Percentiles rank a stretch among this genome's conserved stretches.
These are phyloP conservation scores for Myiotriccus ornatus DNA, from an alignment of 2,797 vertebrate species.

Conservation along the genomic window DNA sequence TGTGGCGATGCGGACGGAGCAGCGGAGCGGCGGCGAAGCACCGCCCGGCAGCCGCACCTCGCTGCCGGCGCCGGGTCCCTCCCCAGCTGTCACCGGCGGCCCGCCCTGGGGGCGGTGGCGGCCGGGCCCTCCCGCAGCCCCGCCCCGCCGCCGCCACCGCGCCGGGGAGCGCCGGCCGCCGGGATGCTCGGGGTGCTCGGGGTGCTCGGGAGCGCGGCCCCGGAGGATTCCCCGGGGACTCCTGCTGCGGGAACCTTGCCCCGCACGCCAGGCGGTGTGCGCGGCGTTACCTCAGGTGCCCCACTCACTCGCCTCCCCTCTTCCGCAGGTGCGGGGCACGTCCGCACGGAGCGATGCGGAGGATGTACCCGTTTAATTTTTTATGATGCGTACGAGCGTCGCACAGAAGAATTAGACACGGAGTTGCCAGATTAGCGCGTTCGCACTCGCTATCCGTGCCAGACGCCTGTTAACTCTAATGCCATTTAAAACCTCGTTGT, in stretches of 20 bases:
- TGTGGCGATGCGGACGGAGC: neutral
- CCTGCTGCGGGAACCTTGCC: neutral
- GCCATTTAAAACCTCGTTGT: neutral
- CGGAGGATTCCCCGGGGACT: too few species aligned
- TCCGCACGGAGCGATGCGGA: neutral
- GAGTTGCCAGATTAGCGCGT: neutral
- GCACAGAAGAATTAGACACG: neutral
- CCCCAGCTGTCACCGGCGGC: constrained; percentile 27
- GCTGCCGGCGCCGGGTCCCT: constrained; percentile 1
- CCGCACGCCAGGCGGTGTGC: neutral
- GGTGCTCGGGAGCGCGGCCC: neutral
- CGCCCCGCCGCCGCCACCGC: neutral
- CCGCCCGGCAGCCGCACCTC: constrained; percentile 36
- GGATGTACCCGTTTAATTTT: rapidly evolving
- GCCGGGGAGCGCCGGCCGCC: neutral
- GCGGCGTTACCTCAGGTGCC: rapidly evolving
- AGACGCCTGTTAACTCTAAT: neutral
- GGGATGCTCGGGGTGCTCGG: neutral
- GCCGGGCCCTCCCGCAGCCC: neutral
- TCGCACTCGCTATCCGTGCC: rapidly evolving
- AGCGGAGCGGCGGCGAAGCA: neutral
- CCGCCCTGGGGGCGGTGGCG: constrained; percentile 14
- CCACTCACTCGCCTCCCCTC: rapidly evolving
- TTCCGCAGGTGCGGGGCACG: rapidly evolving
- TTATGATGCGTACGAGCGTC: rapidly evolving